Conservation (phyloP, 2,113 vertebrate genomes). For the Cynocephalus volans region DNA sequence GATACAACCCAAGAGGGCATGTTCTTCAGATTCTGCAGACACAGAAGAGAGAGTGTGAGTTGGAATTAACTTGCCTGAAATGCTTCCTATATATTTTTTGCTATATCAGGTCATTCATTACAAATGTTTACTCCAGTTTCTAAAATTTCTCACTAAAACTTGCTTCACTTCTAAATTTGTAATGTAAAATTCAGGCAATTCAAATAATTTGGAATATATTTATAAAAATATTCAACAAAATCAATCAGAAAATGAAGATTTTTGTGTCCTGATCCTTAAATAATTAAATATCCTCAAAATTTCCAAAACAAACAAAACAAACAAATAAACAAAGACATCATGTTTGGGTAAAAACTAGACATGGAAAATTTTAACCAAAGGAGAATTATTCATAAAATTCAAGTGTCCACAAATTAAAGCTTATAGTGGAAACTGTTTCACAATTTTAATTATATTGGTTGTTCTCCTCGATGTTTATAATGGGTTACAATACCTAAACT, state of each 20-base stretch:
- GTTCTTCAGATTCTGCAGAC: not conserved
- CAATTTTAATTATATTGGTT: constrained; percentile 72
- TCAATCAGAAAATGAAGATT: not conserved
- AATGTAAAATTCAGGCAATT: not conserved
- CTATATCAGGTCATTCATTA: not conserved
- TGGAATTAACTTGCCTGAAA: constrained; percentile 5
- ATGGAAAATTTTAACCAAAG: constrained; percentile 76
- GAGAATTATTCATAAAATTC: constrained; percentile 72
- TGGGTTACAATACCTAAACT: constrained; percentile 66
- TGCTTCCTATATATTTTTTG: constrained; percentile 3
- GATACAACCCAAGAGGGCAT: not conserved
- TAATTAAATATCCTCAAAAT: constrained; percentile 5
- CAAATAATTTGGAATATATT: not conserved
- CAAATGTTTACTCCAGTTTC: not conserved
- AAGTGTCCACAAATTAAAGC: constrained; percentile 69
- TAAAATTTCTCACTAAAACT: not conserved
- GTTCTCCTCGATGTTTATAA: constrained; percentile 41
- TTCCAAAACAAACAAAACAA: constrained; percentile 58
- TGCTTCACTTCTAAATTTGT: not conserved
- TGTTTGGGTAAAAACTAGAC: constrained; percentile 50
- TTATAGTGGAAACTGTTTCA: constrained; percentile 80
- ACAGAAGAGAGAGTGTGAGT: not conserved
- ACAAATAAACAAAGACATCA: constrained; percentile 17
- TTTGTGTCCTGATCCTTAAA: not conserved
- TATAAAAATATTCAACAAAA: constrained; percentile 27